Evolutionary conservation across 2,113 vertebrate genomes (phyloP).

Genomic region (Pao palembangensis): DNA sequence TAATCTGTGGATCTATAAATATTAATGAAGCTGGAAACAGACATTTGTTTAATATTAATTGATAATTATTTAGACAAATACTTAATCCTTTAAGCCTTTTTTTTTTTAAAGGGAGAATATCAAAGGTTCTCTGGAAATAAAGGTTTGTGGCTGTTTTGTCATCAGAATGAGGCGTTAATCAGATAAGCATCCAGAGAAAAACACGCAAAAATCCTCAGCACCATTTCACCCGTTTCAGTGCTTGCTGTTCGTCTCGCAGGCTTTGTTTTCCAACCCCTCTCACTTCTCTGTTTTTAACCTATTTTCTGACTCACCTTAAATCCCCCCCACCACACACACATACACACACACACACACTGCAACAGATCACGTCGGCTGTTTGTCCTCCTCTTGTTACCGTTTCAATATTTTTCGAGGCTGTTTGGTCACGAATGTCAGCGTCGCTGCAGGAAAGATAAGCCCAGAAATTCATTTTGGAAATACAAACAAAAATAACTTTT

Average conservation of each 20-base stretch:
- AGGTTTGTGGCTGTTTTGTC: too few relatives aligned
- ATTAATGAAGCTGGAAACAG: too few relatives aligned
- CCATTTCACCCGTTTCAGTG: not conserved
- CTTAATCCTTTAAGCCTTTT: too few relatives aligned
- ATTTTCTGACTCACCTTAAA: not conserved
- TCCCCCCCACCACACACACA: constrained; percentile 3
- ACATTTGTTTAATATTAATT: too few relatives aligned
- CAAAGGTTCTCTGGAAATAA: too few relatives aligned
- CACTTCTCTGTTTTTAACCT: not conserved
- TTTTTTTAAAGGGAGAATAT: too few relatives aligned
- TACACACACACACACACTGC: not conserved
- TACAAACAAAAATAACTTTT: constrained; percentile 32
- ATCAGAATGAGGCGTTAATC: too few relatives aligned
- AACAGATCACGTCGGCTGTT: constrained; percentile 11
- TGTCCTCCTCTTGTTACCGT: constrained; percentile 23
- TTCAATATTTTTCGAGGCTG: constrained; percentile 50
- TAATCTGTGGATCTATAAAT: too few relatives aligned
- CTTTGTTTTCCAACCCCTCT: too few relatives aligned
- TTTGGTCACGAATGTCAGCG: constrained; percentile 42
- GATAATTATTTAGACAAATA: too few relatives aligned
- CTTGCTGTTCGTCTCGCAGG: too few relatives aligned
- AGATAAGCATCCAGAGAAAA: not conserved
- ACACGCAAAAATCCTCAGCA: not conserved
- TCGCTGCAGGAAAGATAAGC: constrained; percentile 58
- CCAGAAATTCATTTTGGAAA: constrained; percentile 69